A percentile compares a stretch with the other conserved stretches of the same genome.
These are phyloP conservation scores for Crax fasciolata DNA, from an alignment of 2,797 vertebrate species.

Conservation along the genomic window DNA sequence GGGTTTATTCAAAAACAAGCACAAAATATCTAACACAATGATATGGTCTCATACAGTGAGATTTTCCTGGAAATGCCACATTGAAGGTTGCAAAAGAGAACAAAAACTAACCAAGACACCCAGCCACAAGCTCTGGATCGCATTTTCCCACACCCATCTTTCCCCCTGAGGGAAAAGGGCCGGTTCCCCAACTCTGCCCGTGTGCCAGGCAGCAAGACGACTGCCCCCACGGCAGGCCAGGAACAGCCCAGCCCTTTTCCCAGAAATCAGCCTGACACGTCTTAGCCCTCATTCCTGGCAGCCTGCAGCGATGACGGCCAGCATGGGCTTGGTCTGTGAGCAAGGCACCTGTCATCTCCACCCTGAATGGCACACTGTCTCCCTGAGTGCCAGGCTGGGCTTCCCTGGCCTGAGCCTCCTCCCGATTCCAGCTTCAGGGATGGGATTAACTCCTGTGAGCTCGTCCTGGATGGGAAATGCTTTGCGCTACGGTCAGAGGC, in stretches of 20 bases:
- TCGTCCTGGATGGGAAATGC: neutral
- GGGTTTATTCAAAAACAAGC: constrained; percentile 32
- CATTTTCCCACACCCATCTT: constrained; percentile 21
- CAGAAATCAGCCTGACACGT: constrained; percentile 40
- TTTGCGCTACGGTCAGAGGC: neutral
- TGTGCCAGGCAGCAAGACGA: neutral
- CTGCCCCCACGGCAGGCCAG: neutral
- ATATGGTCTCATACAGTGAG: neutral
- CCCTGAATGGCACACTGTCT: neutral
- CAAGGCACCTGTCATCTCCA: constrained; percentile 32
- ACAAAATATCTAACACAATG: neutral
- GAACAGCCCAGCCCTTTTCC: neutral
- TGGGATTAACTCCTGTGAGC: neutral
- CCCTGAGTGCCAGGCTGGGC: neutral
- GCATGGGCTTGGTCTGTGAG: neutral
- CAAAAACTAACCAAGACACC: neutral
- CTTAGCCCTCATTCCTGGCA: constrained; percentile 33
- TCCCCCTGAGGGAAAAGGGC: neutral
- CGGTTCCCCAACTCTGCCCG: neutral
- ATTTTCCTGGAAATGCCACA: neutral
- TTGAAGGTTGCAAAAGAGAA: neutral
- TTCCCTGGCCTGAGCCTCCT: neutral
- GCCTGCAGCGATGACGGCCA: neutral
- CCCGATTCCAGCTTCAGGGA: neutral
- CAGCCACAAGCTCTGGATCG: neutral